Evolutionary conservation across 2,113 vertebrate genomes (phyloP).

Genomic region (Tylochromis polylepis): DNA sequence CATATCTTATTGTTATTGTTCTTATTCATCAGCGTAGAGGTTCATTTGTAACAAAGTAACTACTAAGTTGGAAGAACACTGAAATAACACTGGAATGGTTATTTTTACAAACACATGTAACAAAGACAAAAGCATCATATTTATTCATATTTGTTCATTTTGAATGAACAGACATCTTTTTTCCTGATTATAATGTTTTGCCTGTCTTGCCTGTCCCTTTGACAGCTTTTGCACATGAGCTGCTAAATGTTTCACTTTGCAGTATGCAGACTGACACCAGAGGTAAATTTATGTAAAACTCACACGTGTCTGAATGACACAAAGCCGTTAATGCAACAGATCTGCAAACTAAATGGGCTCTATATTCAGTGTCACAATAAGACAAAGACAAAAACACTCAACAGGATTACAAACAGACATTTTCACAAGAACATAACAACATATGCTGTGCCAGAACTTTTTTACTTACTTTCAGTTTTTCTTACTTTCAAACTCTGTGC

Average conservation of each 20-base stretch:
- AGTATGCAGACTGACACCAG: not conserved
- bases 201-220: not conserved
- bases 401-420: not conserved
- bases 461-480: not conserved
- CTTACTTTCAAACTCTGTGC: not conserved
- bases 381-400: not conserved
- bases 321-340: not conserved
- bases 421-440: not conserved
- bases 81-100: not conserved
- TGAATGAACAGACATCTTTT: not conserved
- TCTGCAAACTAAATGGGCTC: not conserved
- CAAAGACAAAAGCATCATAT: not conserved
- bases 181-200: not conserved
- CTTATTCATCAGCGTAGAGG: not conserved
- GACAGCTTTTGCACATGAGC: not conserved
- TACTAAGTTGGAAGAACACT: not conserved
- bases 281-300: not conserved
- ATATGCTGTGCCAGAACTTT: not conserved
- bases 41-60: not conserved
- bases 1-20: too few relatives aligned
- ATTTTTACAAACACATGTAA: not conserved
- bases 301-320: not conserved
- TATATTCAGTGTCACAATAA: not conserved
- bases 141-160: not conserved
- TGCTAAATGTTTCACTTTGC: not conserved